Conservation (phyloP, 2,888 invertebrate species). For the Gastracanthus pulcherrimus region DNA sequence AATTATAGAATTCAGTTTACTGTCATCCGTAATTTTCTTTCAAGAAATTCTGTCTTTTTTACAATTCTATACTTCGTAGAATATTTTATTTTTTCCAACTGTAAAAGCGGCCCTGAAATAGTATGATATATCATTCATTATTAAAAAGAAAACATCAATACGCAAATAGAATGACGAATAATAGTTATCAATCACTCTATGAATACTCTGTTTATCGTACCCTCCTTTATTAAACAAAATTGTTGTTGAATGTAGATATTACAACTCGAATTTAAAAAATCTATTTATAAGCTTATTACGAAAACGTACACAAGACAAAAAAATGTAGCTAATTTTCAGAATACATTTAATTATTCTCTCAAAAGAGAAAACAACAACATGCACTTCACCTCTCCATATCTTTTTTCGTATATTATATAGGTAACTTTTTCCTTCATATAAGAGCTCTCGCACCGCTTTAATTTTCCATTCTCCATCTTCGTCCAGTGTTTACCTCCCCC, state of each 20-base stretch:
- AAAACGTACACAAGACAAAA: not conserved
- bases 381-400: not conserved
- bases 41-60: not conserved
- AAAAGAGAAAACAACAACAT: not conserved
- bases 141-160: not conserved
- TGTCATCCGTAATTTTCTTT: not conserved
- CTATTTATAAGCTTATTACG: no score
- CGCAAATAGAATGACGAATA: not conserved
- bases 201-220: not conserved
- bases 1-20: not conserved
- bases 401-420: no score
- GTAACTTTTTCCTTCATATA: no score
- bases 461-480: not conserved
- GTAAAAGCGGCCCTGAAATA: not conserved
- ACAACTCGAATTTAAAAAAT: no score
- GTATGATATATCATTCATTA: not conserved
- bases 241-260: no score
- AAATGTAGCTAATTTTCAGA: no score
- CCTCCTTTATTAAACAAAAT: no score
- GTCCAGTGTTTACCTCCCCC: not conserved
- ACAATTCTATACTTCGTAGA: not conserved
- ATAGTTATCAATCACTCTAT: not conserved
- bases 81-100: no score
- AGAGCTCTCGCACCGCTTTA: no score
- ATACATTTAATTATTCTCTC: no score